These are phyloP conservation scores for Yponomeuta evonymella DNA, from an alignment of 2,888 invertebrate genomes.

Conservation along the genomic window DNA sequence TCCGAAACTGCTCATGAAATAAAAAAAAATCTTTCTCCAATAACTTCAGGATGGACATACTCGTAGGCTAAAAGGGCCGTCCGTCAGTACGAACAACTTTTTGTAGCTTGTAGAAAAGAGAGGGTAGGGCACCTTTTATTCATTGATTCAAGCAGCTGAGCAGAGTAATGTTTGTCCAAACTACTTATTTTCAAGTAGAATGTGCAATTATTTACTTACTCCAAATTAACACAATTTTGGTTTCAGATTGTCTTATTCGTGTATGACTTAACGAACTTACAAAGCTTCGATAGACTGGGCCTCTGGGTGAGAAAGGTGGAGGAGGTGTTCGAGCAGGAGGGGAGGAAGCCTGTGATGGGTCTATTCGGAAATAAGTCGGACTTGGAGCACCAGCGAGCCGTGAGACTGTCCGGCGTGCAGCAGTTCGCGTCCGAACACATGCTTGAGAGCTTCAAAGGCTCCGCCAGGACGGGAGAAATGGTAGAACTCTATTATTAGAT, in stretches of 20 bases:
- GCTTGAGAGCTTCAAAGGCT: constrained; percentile 78
- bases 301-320: constrained; percentile 81
- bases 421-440: constrained; percentile 79
- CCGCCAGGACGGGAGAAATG: constrained; percentile 84
- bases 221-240: background rate
- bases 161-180: too few species aligned
- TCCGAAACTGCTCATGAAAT: too few species aligned
- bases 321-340: constrained; percentile 52
- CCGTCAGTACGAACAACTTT: too few species aligned
- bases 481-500: constrained; percentile 44
- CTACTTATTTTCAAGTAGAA: too few species aligned
- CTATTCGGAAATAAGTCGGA: constrained; percentile 84
- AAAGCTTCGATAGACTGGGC: constrained; percentile 85
- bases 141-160: too few species aligned
- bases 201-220: background rate
- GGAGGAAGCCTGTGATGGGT: constrained; percentile 74
- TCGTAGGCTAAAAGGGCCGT: too few species aligned
- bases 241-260: constrained; percentile 85
- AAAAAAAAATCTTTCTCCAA: too few species aligned
- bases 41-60: too few species aligned
- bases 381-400: constrained; percentile 83
- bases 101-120: too few species aligned
- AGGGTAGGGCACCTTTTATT: too few species aligned
- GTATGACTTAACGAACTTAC: constrained; percentile 88
- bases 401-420: constrained; percentile 79